Conservation (phyloP, 1,140 invertebrate genomes). For the Trichonephila clavipes region DNA sequence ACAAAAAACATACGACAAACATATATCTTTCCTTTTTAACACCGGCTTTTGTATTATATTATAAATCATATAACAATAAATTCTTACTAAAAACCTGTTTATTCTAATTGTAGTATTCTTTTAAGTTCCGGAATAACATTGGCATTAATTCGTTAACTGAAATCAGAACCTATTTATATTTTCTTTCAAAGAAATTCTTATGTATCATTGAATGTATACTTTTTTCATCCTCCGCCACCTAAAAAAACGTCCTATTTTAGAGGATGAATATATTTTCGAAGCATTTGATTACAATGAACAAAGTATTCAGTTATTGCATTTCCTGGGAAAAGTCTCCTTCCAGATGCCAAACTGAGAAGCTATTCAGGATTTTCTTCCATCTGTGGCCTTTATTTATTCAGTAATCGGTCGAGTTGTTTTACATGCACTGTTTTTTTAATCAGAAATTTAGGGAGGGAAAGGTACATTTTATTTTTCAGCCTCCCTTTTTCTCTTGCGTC, state of each 20-base stretch:
- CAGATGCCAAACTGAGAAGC: conserved; percentile 64
- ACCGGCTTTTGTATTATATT: neutral
- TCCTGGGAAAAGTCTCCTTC: conserved; percentile 61
- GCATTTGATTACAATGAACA: conserved; percentile 75
- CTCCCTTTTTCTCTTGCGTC: conserved; percentile 17
- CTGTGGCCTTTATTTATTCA: conserved; percentile 71
- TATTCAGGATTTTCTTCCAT: conserved; percentile 70
- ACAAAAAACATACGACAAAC: no score
- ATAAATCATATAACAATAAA: neutral
- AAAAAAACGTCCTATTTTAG: conserved; percentile 73
- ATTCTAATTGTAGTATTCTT: neutral
- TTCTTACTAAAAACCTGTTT: neutral
- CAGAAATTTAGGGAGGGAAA: conserved; percentile 48
- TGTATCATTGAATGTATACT: conserved; percentile 42
- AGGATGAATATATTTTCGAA: conserved; percentile 75
- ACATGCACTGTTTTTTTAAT: conserved; percentile 66
- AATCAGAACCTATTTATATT: conserved; percentile 68
- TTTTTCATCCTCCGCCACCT: conserved; percentile 35
- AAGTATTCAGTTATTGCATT: conserved; percentile 73
- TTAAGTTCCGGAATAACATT: neutral
- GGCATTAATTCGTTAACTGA: conserved; percentile 10
- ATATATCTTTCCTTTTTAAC: neutral
- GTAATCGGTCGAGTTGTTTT: conserved; percentile 69
- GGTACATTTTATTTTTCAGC: conserved; percentile 47
- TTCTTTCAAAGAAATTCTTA: conserved; percentile 58